phyloP scores from a whole-genome alignment of 2,113 vertebrate species.

The Macrotus californicus region DNA sequence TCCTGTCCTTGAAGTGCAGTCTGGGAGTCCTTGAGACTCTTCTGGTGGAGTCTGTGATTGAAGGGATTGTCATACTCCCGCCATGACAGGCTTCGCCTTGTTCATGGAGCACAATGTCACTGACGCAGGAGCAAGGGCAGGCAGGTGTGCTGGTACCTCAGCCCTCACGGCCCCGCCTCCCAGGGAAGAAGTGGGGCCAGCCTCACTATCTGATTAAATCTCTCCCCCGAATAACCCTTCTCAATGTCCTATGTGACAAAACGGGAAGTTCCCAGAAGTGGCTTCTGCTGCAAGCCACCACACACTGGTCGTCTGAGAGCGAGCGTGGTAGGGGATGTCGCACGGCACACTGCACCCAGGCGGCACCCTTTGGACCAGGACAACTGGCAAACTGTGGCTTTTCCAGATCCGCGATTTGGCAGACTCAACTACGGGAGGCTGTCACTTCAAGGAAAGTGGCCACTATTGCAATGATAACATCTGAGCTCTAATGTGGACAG shows the following conservation, averaged over 20 bases:
- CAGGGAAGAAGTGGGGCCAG: too few relatives aligned
- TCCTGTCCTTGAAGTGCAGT: neutral
- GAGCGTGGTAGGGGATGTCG: accelerated
- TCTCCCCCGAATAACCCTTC: neutral
- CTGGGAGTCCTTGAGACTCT: neutral
- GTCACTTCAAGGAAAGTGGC: neutral
- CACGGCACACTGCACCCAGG: neutral
- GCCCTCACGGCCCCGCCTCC: accelerated
- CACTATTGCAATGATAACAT: too few relatives aligned
- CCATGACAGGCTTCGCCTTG: too few relatives aligned
- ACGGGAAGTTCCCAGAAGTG: accelerated
- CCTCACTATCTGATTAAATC: neutral
- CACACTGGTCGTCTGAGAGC: accelerated
- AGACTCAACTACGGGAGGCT: neutral
- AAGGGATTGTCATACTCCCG: too few relatives aligned
- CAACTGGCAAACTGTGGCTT: neutral
- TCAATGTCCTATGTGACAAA: too few relatives aligned
- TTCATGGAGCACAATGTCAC: accelerated
- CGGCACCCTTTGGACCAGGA: neutral
- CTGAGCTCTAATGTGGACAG: neutral
- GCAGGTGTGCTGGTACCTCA: too few relatives aligned
- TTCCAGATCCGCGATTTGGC: neutral
- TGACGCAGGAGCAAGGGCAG: neutral
- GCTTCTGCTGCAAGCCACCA: neutral
- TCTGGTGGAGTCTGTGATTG: neutral